Evolutionary conservation across 2,113 vertebrate species (phyloP).

Genomic region (Rhinopithecus roxellana): DNA sequence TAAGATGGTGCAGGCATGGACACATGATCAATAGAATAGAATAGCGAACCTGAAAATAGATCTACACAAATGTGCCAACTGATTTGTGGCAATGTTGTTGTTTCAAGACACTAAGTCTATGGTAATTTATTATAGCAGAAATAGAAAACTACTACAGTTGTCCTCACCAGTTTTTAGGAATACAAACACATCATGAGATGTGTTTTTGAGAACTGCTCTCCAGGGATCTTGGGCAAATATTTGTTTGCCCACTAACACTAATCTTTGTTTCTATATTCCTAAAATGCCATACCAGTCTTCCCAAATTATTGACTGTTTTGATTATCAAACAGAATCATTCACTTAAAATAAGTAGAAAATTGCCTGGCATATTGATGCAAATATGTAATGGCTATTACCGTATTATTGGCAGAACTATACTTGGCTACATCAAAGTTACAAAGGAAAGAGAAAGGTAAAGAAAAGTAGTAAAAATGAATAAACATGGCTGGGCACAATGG

Average conservation of each 20-base stretch:
- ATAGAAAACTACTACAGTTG: neutral
- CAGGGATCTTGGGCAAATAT: neutral
- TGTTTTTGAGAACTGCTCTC: neutral
- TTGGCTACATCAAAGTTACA: neutral
- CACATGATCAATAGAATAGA: neutral
- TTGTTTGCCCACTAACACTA: neutral
- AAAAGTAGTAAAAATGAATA: constrained; percentile 48
- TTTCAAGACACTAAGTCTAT: neutral
- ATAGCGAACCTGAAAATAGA: neutral
- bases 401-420: constrained; percentile 19
- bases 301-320: neutral
- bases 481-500: neutral
- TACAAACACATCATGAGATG: neutral
- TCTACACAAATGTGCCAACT: neutral
- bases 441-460: neutral
- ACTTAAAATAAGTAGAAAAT: neutral
- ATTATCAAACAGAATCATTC: neutral
- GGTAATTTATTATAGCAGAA: neutral
- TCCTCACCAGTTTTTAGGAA: neutral
- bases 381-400: neutral
- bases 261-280: neutral
- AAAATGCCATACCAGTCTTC: neutral
- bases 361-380: neutral
- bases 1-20: neutral
- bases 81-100: neutral